phyloP scores from a whole-genome alignment of 2,113 vertebrate genomes.

The Podarcis muralis region DNA sequence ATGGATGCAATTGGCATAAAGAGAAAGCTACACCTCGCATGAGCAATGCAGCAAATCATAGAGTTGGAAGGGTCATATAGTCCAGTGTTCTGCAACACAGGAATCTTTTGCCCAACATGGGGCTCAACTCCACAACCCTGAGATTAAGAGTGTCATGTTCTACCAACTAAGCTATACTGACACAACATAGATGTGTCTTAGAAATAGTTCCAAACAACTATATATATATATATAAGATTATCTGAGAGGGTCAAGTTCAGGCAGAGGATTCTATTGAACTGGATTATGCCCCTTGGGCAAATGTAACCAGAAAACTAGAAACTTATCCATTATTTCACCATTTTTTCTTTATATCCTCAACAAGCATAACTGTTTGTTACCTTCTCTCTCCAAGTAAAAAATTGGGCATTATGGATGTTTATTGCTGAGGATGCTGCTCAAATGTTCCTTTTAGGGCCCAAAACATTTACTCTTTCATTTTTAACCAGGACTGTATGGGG shows the following conservation, averaged over 20 bases:
- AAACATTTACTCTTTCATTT: neutral
- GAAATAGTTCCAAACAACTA: slow-evolving; percentile 1
- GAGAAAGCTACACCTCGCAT: slow-evolving; percentile 9
- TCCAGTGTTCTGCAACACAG: no score
- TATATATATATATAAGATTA: no score
- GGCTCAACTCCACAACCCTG: no score
- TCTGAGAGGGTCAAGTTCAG: slow-evolving; percentile 3
- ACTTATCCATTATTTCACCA: neutral
- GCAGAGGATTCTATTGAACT: neutral
- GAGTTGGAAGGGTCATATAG: no score
- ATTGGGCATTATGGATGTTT: neutral
- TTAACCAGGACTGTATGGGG: neutral
- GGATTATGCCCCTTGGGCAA: neutral
- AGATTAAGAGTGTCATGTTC: no score
- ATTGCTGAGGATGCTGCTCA: neutral
- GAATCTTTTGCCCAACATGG: no score
- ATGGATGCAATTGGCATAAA: neutral
- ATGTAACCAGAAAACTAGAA: neutral
- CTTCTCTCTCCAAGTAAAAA: neutral
- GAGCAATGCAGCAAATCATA: slow-evolving; percentile 41
- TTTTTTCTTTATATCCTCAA: neutral
- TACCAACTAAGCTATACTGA: neutral
- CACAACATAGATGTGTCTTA: neutral
- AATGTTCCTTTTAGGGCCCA: neutral
- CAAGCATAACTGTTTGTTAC: neutral